Evolutionary conservation across 2,113 vertebrate species (phyloP).

Genomic region (Pygoscelis adeliae): DNA sequence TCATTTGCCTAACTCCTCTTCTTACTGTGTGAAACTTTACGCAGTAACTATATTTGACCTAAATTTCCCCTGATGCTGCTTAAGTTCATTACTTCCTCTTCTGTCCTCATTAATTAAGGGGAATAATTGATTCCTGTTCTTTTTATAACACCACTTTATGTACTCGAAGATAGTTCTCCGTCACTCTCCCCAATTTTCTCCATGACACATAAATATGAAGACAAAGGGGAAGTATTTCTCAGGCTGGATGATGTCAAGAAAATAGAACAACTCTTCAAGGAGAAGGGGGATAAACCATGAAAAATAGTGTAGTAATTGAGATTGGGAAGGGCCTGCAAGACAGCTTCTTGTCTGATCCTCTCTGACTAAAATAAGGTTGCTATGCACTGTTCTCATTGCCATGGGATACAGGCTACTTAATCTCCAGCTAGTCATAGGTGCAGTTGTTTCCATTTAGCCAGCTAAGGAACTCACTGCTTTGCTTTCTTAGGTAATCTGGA

Average conservation of each 20-base stretch:
- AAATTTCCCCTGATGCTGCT: conserved; percentile 53
- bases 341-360: background rate
- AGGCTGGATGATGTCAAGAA: background rate
- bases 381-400: rapidly evolving
- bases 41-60: conserved; percentile 46
- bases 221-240: conserved; percentile 20
- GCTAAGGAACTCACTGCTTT: background rate
- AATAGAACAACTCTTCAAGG: background rate
- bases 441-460: background rate
- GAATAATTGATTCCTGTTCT: conserved; percentile 60
- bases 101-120: conserved; percentile 53
- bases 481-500: background rate
- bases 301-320: background rate
- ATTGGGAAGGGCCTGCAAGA: background rate
- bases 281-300: background rate
- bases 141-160: conserved; percentile 35
- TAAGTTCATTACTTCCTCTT: conserved; percentile 57
- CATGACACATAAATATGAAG: conserved; percentile 1
- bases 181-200: background rate
- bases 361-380: background rate
- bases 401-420: background rate
- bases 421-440: background rate
- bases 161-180: conserved; percentile 7
- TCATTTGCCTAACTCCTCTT: conserved; percentile 13
- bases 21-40: background rate